These are phyloP conservation scores for Hydropotes inermis DNA, from an alignment of 2,113 vertebrate genomes.

Conservation along the genomic window DNA sequence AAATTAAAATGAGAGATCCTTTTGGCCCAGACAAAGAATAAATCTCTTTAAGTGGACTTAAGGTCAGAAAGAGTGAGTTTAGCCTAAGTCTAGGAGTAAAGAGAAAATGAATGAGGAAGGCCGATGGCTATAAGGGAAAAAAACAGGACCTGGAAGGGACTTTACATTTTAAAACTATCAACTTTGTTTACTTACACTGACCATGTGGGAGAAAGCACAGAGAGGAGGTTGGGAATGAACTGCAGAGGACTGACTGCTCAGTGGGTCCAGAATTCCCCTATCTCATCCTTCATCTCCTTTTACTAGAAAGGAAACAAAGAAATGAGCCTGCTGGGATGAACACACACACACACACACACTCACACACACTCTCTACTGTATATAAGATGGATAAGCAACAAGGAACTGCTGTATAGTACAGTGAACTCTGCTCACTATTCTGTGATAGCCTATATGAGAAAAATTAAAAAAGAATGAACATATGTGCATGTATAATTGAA, in stretches of 20 bases:
- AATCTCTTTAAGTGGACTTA: not conserved
- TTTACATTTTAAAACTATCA: not conserved
- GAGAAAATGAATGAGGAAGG: conserved; percentile 33
- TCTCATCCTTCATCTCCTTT: not conserved
- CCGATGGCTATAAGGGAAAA: not conserved
- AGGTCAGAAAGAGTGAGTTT: not conserved
- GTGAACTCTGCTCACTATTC: not conserved
- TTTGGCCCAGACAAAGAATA: not conserved
- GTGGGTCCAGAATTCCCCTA: not conserved
- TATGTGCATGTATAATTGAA: not conserved
- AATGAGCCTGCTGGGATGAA: not conserved
- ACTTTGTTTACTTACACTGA: not conserved
- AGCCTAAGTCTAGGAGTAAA: not conserved
- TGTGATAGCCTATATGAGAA: not conserved
- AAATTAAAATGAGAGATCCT: conserved; percentile 5
- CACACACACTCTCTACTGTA: not conserved
- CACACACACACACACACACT: not conserved
- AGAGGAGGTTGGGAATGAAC: not conserved
- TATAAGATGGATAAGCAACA: not conserved
- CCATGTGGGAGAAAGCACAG: not conserved
- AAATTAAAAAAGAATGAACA: not conserved
- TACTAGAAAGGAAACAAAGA: not conserved
- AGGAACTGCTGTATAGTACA: not conserved
- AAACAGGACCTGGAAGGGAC: not conserved
- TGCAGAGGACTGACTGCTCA: not conserved